Conservation (phyloP, 1,140 invertebrate genomes). For the Drosophila nigromelanica region DNA sequence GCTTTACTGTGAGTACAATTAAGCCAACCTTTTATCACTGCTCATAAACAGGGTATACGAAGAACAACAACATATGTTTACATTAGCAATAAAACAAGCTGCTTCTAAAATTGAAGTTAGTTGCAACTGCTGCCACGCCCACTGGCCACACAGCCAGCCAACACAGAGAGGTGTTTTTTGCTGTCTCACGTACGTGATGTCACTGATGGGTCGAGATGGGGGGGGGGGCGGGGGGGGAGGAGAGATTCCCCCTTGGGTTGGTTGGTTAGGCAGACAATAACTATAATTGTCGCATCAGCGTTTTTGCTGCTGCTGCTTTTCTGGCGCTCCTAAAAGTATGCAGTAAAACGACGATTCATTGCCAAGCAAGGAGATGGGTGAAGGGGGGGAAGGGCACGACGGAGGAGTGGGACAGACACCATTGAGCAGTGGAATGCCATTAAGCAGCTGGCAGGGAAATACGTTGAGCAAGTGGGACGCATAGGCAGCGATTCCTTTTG, state of each 20-base stretch:
- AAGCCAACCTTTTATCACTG: background rate
- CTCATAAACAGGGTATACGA: background rate
- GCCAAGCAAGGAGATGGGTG: background rate
- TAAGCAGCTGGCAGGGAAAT: slow-evolving; percentile 55
- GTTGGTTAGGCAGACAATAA: slow-evolving; percentile 72
- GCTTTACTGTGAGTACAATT: no score
- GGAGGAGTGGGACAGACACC: background rate
- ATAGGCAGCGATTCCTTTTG: slow-evolving; percentile 69
- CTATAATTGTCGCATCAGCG: slow-evolving; percentile 80
- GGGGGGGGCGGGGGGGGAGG: no score
- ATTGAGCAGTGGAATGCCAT: slow-evolving; percentile 56
- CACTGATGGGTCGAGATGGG: background rate
- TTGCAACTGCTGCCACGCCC: slow-evolving; percentile 40
- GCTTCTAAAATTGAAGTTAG: slow-evolving; percentile 61
- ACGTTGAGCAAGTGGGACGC: slow-evolving; percentile 13
- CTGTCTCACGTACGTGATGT: slow-evolving; percentile 53
- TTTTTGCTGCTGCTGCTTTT: slow-evolving; percentile 48
- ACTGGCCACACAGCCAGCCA: background rate
- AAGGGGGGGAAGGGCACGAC: slow-evolving; percentile 7
- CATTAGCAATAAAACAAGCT: slow-evolving; percentile 75
- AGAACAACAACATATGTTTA: slow-evolving; percentile 57
- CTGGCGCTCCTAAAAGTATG: slow-evolving; percentile 49
- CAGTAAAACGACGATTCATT: slow-evolving; percentile 63
- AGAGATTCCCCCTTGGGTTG: slow-evolving; percentile 1
- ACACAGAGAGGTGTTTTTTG: slow-evolving; percentile 32